Conservation (phyloP, 2,797 vertebrate genomes). For the Neosalanx taihuensis region DNA sequence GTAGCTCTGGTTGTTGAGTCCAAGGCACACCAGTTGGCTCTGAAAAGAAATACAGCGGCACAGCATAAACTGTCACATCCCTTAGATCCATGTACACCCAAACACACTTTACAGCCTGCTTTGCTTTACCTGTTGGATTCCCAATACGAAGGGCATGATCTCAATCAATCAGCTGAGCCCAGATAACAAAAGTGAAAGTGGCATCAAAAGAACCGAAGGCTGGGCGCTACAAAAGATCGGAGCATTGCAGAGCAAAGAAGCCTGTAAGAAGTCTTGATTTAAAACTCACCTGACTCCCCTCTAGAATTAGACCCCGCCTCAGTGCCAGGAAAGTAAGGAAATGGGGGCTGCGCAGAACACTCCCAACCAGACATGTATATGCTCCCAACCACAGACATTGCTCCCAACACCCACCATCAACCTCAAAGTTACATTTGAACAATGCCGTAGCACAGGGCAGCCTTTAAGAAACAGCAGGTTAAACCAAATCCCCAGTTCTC, state of each 20-base stretch:
- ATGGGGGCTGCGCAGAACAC: constrained; percentile 40
- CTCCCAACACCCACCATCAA: background rate
- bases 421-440: no score
- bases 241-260: constrained; percentile 26
- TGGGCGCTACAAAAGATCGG: constrained; percentile 1
- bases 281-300: constrained; percentile 27
- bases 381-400: background rate
- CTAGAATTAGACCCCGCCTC: constrained; percentile 25
- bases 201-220: background rate
- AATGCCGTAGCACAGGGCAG: no score
- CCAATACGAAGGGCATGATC: constrained; percentile 82
- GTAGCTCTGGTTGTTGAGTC: constrained; percentile 91
- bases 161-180: constrained; percentile 34
- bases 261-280: constrained; percentile 25
- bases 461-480: no score
- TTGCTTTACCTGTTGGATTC: constrained; percentile 80
- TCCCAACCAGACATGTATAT: constrained; percentile 2
- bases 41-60: constrained; percentile 55
- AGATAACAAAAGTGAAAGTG: background rate
- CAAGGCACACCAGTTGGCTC: constrained; percentile 84
- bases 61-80: constrained; percentile 7
- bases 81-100: background rate
- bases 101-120: background rate
- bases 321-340: constrained; percentile 61
- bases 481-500: no score